phyloP scores from a whole-genome alignment of 35 echinoderm and acorn worm genomes.

The Antedon bifida region DNA sequence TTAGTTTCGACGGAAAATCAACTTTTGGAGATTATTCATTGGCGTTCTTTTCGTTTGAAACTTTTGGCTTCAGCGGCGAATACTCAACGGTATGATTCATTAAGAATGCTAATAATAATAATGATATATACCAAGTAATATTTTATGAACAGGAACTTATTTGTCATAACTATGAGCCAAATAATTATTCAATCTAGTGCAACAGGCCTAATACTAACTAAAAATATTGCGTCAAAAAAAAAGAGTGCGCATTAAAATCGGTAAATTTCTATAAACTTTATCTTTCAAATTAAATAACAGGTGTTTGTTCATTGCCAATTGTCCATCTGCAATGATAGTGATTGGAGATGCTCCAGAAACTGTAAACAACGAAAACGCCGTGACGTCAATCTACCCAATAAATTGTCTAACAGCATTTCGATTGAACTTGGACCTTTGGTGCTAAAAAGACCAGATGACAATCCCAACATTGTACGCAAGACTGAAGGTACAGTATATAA shows the following conservation, averaged over 20 bases:
- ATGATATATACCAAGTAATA: too few relatives aligned
- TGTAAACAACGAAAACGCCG: not conserved
- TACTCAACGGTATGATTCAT: not conserved
- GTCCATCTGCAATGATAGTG: not conserved
- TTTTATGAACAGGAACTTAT: too few relatives aligned
- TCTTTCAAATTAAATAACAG: not conserved
- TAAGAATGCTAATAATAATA: too few relatives aligned
- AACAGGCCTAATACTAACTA: too few relatives aligned
- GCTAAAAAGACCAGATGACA: not conserved
- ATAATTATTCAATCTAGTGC: too few relatives aligned
- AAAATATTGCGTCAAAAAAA: too few relatives aligned
- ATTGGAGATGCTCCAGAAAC: not conserved
- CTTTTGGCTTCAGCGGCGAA: not conserved
- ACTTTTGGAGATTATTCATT: not conserved
- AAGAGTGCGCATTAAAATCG: too few relatives aligned
- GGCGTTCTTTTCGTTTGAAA: not conserved
- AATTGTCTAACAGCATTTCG: not conserved
- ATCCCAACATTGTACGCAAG: not conserved
- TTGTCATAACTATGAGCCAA: too few relatives aligned
- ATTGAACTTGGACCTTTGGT: not conserved
- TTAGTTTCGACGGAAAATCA: not conserved
- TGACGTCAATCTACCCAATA: not conserved
- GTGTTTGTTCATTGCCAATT: not conserved
- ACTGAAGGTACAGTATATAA: too few relatives aligned
- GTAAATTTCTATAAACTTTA: too few relatives aligned